Conservation (phyloP, 2,113 vertebrate species). For the Pelusios castaneus region DNA sequence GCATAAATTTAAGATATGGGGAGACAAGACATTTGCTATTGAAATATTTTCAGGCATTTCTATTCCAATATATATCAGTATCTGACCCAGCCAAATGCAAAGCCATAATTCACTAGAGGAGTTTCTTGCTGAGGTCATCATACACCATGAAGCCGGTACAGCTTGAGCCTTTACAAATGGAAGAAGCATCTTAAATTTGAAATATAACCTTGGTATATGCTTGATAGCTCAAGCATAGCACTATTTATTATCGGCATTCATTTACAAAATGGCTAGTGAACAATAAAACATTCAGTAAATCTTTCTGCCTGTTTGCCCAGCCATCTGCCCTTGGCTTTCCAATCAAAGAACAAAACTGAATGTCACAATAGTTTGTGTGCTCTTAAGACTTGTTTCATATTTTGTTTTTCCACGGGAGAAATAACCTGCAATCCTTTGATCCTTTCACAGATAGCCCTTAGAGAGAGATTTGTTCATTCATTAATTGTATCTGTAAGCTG, state of each 20-base stretch:
- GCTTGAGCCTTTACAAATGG: background rate
- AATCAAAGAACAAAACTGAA: background rate
- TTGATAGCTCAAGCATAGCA: background rate
- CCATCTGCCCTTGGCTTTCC: background rate
- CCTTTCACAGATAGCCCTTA: background rate
- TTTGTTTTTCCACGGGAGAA: background rate
- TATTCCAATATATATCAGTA: background rate
- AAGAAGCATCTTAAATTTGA: slow-evolving; percentile 9
- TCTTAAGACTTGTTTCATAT: background rate
- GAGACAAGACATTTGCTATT: background rate
- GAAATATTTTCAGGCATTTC: background rate
- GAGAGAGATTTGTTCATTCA: background rate
- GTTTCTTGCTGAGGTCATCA: background rate
- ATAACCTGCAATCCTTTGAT: background rate
- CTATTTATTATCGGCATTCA: background rate
- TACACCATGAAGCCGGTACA: background rate
- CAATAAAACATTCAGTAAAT: background rate
- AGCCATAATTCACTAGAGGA: background rate
- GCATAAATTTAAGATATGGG: background rate
- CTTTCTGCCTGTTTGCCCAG: background rate
- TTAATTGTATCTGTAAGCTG: background rate
- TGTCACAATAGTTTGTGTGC: background rate
- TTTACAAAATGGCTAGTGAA: background rate
- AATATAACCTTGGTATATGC: background rate
- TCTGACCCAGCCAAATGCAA: background rate